Evolutionary conservation across 1,140 invertebrate genomes (phyloP), one percentile per base, ranked within the genome.

Genomic region (Aphelinus certus): DNA sequence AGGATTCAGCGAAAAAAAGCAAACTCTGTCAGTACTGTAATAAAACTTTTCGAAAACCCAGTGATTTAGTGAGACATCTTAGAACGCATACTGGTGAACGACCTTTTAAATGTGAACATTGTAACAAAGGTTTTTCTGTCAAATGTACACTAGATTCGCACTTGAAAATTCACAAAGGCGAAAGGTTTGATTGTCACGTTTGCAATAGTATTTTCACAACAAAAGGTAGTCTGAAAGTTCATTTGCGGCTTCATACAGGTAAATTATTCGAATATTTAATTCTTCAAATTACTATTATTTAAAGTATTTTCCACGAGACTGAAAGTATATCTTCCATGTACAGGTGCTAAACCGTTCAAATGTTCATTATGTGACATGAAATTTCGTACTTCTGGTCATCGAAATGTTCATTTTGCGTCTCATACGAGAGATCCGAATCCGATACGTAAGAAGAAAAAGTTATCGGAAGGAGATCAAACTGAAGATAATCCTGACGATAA

Each of bases 321-420:
- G 26, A 68, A 82, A 80, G 75, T 81, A 79, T 81, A 82, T 61
- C 58, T 76, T 68, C 75, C 49, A 53, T 69, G 81, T 84, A 77
- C 84, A 86, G 92, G 92, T 60, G 89, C 88, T 1, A 93, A 92
- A 80, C 93, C 93, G 1, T 94, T 93, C 80, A 88, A 89, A 55
- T 94, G 93, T 82, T 81, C 85, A 1, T 84, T 91, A 63, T 95
- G 93, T 83, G 88, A 90, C 48, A 84, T 89, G 45, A 85, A 87
- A 68, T 95, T 94, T 80, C 83, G 93, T 81, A 94, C 93, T 1
- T 90, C 91, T 2, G 92, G 92, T 5, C 92, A 93, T 76, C 88
- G 90, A 49, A 93, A 92, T 78, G 89, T 91, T 45, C 94, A 94
- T 77, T 78, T 90, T 43, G 64, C 87, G 63, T 89, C 90, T 3